Evolutionary conservation across 2,888 invertebrate genomes (phyloP), one percentile per base, ranked within the genome.

Genomic region (Malachius bipustulatus): DNA sequence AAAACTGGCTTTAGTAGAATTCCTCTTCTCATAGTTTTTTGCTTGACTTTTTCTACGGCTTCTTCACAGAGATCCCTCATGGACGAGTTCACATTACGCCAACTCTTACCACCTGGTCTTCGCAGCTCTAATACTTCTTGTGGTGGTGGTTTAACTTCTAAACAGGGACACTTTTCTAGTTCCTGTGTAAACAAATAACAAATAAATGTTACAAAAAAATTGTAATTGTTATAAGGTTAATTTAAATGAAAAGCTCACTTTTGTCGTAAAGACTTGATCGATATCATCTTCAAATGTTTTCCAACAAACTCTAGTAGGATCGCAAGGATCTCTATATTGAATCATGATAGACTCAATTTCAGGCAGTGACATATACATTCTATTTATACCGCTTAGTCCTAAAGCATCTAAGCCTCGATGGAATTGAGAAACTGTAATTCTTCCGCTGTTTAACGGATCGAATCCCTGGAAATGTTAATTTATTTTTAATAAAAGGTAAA

Each of bases 201-300:
- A 12, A 34, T 28, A 28, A 28, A 6, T 9, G 6, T 9, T 28
- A 28, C 8, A 24, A 24, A 9, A 24, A 24, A n/a, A 24, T 24
- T 24, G 8, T 24, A 24, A 24, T n/a, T n/a, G n/a, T n/a, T n/a
- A n/a, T n/a, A n/a, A n/a, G n/a, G n/a, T n/a, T n/a, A n/a, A n/a
- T n/a, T n/a, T 19, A 19, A 19, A 19, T 19, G 6, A 19, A 8
- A 8, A 8, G n/a, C 24, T 10, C 27, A 60, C 59, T 45, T 59
- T 59, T 3, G 52, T 51, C 0, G 60, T 62, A 44, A 62, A 63
- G 3, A 62, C 82, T 52, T 76, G 74, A 52, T 85, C 79, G 44
- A 84, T 73, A 56, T 84, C 83, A 49, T 80, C 77, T 50, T 77
- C 78, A 55, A 85, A 85, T 13, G 75, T 74, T 38, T 72, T 69